Evolutionary conservation across 2,113 vertebrate genomes (phyloP), one percentile per base, ranked within the genome.

Genomic region (Arenaria interpres): DNA sequence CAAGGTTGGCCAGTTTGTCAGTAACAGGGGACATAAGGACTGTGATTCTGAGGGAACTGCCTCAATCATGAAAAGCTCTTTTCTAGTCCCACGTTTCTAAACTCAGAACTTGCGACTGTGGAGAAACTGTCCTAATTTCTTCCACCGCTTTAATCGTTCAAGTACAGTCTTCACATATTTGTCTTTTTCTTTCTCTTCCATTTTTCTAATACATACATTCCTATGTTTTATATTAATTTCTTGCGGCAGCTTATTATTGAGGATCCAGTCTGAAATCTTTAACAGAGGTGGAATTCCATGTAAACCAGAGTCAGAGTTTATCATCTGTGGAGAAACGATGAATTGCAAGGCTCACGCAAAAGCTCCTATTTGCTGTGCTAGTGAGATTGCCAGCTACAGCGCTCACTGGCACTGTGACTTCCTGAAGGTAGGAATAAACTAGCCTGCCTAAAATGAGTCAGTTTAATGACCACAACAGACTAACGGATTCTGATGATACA

Each of bases 381-480:
- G 10, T 68, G 22, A 85, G 33, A 51, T 10, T 77, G 27, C 41
- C 59, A 66, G 24, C 45, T 68, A 6, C 63, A 66, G 67, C 0
- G 1, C 59, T 62, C 51, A 21, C 59, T 32, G 25, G 9, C 33
- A 62, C 20, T 4, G 3, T 27, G 63, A 90, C 76, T 89, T 92
- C 60, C 80, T 71, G 62, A 62, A 73, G 48, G 90, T 48, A 43
- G 72, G 79, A 93, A 77, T 46, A 86, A 88, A 57, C 15, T 63
- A 71, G 64, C 37, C 59, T 84, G 76, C 73, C 73, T 78, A 30
- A 84, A 96, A 68, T 90, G 93, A 97, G 87, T 92, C 93, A 87
- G 46, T 80, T 51, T 43, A 95, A 66, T 13, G 35, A 87, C 84
- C 56, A 62, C 72, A 86, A 20, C 59, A 81, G 82, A 75, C 28